Base-by-base conservation (phyloP, 2,113 vertebrate genomes). In the Rhea pennata region DNA sequence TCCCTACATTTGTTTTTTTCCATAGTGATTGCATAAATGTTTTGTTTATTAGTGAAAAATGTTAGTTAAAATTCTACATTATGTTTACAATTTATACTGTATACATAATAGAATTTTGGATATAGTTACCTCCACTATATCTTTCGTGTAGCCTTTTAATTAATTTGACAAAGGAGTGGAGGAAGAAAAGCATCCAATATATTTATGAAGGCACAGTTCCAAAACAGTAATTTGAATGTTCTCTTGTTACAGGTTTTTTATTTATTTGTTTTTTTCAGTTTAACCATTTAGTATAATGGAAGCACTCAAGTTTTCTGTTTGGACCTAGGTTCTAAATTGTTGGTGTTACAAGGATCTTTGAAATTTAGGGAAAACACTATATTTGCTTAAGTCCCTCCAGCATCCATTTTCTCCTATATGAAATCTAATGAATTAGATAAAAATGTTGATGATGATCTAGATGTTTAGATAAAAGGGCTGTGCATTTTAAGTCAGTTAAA, bases 11-110 rank as follows among this genome's bases (percentile, higher is more conserved):
- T 20, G 3, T 42, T 88, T 69, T 69, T 71, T 20, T 75, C 77
- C 54, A 5, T 73, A 81, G 13, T 0, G 0, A 17, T 31, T 94
- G 12, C 46, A 40, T 65, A 61, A 59, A 46, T 71, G n/a, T 26
- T 65, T 65, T 40, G 62, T 15, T 40, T 40, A 40, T 40, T 40
- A 26, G 23, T 40, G 24, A 40, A 65, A 40, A 17, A 17, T 59
- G 31, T 59, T 59, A 59, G 17, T 48, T 48, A 19, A 59, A 40
- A 16, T 65, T 40, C 39, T 65, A 16, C 29, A 16, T 58, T 58
- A 31, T 17, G 54, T 65, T 65, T 27, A 40, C 39, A 26, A 26
- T 39, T 65, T 65, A 9, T 58, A 24, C 13, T 40, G 22, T 39
- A 26, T 65, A 26, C 39, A 40, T 65, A 24, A 65, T 10, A 40